These are phyloP conservation scores for Adelphocoris suturalis DNA, from an alignment of 2,888 invertebrate genomes.

Conservation along the genomic window DNA sequence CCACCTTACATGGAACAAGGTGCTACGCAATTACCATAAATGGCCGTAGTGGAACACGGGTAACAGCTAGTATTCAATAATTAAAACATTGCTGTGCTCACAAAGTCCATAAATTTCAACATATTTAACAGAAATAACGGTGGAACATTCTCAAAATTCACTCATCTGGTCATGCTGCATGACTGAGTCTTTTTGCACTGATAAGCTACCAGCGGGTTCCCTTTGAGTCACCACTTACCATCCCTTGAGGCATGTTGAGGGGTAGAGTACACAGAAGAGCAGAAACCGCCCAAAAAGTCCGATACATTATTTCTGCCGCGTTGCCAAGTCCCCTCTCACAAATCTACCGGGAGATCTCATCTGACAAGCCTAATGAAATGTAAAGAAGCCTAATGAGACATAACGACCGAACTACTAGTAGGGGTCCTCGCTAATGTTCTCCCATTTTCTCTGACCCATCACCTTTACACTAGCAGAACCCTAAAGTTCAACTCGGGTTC, in stretches of 20 bases:
- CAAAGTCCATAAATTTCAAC: too few species aligned
- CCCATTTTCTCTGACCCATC: constrained; percentile 10
- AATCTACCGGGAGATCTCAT: constrained; percentile 29
- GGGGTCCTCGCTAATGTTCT: constrained; percentile 39
- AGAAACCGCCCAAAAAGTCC: constrained; percentile 10
- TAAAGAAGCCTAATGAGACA: constrained; percentile 38
- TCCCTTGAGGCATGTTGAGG: background rate
- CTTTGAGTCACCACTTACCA: background rate
- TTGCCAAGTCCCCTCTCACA: background rate
- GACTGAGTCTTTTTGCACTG: too few species aligned
- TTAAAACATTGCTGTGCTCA: too few species aligned
- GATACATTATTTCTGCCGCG: constrained; percentile 8
- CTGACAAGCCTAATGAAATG: constrained; percentile 43
- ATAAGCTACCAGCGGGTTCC: too few species aligned
- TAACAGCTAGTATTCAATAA: too few species aligned
- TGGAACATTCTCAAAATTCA: too few species aligned
- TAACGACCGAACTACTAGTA: constrained; percentile 10
- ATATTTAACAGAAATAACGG: too few species aligned
- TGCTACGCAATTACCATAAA: too few species aligned
- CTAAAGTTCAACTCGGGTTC: background rate
- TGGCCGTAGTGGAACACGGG: too few species aligned
- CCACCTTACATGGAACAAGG: too few species aligned
- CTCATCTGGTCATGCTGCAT: too few species aligned
- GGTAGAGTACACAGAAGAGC: background rate
- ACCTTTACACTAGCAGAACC: background rate